A percentile compares a stretch with the other conserved stretches of the same genome.
These are phyloP conservation scores for Coecobrya sp. DNA, from an alignment of 2,888 invertebrate species.

Conservation along the genomic window DNA sequence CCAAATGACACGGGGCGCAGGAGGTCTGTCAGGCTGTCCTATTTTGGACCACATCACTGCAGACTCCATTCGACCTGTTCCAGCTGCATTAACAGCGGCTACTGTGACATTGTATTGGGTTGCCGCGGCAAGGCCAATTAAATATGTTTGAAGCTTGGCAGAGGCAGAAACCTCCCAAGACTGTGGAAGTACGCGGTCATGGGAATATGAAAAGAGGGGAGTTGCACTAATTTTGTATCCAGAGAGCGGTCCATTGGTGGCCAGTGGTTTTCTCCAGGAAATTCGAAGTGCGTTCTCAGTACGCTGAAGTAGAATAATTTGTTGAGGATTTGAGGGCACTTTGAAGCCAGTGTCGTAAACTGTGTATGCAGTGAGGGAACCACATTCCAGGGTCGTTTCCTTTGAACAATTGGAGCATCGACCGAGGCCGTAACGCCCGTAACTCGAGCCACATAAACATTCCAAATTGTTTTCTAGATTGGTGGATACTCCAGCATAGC, in stretches of 20 bases:
- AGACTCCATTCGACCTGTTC: slow-evolving; percentile 90
- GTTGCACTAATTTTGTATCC: slow-evolving; percentile 88
- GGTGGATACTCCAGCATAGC: slow-evolving; percentile 88
- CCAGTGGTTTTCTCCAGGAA: slow-evolving; percentile 88
- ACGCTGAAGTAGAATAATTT: slow-evolving; percentile 89
- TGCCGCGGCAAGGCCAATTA: slow-evolving; percentile 91
- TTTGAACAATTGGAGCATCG: slow-evolving; percentile 90
- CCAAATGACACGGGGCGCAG: slow-evolving; percentile 90
- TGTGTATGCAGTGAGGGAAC: slow-evolving; percentile 91
- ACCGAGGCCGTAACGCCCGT: slow-evolving; percentile 88
- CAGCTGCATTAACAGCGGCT: slow-evolving; percentile 89
- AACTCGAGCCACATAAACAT: slow-evolving; percentile 89
- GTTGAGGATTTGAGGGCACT: slow-evolving; percentile 92
- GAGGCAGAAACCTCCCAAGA: slow-evolving; percentile 82
- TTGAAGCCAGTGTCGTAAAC: slow-evolving; percentile 91
- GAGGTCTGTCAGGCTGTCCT: slow-evolving; percentile 91
- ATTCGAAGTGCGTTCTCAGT: slow-evolving; percentile 90
- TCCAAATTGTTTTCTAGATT: slow-evolving; percentile 87
- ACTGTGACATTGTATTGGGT: slow-evolving; percentile 93
- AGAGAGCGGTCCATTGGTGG: slow-evolving; percentile 88
- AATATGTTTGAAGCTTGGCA: slow-evolving; percentile 82
- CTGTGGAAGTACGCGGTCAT: slow-evolving; percentile 76
- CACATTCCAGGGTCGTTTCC: slow-evolving; percentile 91
- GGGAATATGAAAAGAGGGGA: slow-evolving; percentile 87
- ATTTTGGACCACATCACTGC: slow-evolving; percentile 91